phyloP scores from a whole-genome alignment of 2,888 invertebrate genomes.

The Lomographa bimaculata region DNA sequence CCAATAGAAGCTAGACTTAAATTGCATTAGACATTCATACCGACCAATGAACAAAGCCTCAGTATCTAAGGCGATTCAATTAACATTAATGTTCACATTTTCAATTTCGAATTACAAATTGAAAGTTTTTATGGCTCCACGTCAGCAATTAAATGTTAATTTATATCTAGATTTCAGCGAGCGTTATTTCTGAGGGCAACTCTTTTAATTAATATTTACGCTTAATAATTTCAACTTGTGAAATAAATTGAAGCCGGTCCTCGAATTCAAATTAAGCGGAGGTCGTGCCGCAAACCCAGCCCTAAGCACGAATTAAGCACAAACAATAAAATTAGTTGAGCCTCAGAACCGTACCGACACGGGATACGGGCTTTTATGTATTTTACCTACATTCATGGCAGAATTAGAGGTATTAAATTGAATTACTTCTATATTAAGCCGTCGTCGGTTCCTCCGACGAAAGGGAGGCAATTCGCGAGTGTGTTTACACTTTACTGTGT shows the following conservation, averaged over 20 bases:
- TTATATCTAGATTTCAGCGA: constrained; percentile 24
- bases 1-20: constrained; percentile 5
- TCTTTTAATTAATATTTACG: constrained; percentile 33
- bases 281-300: constrained; percentile 39
- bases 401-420: constrained; percentile 26
- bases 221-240: constrained; percentile 39
- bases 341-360: constrained; percentile 32
- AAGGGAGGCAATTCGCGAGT: constrained; percentile 14
- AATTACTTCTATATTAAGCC: constrained; percentile 19
- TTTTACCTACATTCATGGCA: constrained; percentile 27
- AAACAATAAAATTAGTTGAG: constrained; percentile 54
- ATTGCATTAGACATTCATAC: constrained; percentile 18
- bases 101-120: constrained; percentile 23
- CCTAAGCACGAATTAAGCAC: constrained; percentile 50
- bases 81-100: constrained; percentile 16
- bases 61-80: constrained; percentile 1
- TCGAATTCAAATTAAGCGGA: constrained; percentile 48
- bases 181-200: constrained; percentile 11
- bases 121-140: constrained; percentile 16
- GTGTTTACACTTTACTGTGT: constrained; percentile 19
- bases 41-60: neutral
- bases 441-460: constrained; percentile 11
- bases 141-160: constrained; percentile 27
- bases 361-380: constrained; percentile 25
- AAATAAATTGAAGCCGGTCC: constrained; percentile 42